Evolutionary conservation across 37 sponge, comb jelly and placozoan species (phyloP).

Genomic region (Chondrilla cf. caribensis): DNA sequence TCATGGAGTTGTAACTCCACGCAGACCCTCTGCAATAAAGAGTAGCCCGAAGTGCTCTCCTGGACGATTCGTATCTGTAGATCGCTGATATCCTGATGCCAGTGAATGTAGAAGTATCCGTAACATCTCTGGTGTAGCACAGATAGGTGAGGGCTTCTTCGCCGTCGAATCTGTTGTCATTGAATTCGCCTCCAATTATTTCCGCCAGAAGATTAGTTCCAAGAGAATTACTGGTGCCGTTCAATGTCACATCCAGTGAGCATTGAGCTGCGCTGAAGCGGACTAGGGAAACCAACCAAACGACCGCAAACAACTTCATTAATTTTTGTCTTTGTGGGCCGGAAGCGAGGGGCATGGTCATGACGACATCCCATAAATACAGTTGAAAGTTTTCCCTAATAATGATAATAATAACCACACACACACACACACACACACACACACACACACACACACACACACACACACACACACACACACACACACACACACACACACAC

Average conservation of each 20-base stretch:
- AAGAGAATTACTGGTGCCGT: too few relatives aligned
- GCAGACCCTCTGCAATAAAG: background rate
- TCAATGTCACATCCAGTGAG: background rate
- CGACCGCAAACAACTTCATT: too few relatives aligned
- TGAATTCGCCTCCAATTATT: background rate
- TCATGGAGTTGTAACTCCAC: background rate
- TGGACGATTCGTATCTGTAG: background rate
- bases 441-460: too few relatives aligned
- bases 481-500: too few relatives aligned
- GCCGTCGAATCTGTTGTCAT: background rate
- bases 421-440: too few relatives aligned
- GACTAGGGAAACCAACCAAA: background rate
- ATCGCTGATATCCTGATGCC: background rate
- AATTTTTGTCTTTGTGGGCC: too few relatives aligned
- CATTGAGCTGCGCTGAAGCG: background rate
- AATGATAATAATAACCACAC: too few relatives aligned
- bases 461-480: too few relatives aligned
- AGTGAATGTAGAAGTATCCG: background rate
- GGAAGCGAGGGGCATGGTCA: too few relatives aligned
- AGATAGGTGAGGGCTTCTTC: slow-evolving; percentile 1
- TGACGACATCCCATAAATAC: too few relatives aligned
- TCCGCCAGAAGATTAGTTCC: too few relatives aligned
- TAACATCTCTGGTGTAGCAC: background rate
- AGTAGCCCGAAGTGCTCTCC: background rate
- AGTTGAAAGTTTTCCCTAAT: too few relatives aligned